Evolutionary conservation across 2,113 vertebrate species (phyloP).

Genomic region (Anser cygnoides): DNA sequence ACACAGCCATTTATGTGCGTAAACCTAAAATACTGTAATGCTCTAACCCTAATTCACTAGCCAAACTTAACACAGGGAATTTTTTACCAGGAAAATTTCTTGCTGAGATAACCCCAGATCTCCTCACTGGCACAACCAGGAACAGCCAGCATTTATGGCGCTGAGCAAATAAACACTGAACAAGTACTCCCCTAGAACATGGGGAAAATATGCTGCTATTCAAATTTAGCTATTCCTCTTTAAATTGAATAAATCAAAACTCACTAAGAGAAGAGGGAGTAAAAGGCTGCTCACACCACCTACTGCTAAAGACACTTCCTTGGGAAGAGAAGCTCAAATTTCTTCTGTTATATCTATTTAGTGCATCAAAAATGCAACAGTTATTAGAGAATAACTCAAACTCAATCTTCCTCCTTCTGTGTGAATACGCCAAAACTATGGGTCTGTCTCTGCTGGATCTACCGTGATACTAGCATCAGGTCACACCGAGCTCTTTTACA

Average conservation of each 20-base stretch:
- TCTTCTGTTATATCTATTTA: neutral
- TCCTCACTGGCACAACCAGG: neutral
- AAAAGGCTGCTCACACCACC: neutral
- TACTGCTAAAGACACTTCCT: neutral
- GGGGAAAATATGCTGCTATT: neutral
- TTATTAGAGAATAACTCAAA: neutral
- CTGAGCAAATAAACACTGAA: rapidly evolving
- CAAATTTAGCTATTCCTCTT: neutral
- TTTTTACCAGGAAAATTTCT: neutral
- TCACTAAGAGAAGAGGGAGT: neutral
- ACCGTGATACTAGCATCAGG: neutral
- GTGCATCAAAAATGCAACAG: neutral
- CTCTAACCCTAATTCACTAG: neutral
- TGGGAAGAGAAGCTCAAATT: neutral
- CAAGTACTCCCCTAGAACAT: neutral
- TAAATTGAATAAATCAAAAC: neutral
- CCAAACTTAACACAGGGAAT: neutral
- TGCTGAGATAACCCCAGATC: neutral
- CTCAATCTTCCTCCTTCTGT: neutral
- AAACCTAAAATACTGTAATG: neutral
- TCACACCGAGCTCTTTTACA: neutral
- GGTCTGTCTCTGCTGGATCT: neutral
- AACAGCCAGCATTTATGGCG: neutral
- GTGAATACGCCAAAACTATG: rapidly evolving
- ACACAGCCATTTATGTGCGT: neutral